Base-by-base conservation (phyloP, 1,140 invertebrate species). In the Sitophilus oryzae region DNA sequence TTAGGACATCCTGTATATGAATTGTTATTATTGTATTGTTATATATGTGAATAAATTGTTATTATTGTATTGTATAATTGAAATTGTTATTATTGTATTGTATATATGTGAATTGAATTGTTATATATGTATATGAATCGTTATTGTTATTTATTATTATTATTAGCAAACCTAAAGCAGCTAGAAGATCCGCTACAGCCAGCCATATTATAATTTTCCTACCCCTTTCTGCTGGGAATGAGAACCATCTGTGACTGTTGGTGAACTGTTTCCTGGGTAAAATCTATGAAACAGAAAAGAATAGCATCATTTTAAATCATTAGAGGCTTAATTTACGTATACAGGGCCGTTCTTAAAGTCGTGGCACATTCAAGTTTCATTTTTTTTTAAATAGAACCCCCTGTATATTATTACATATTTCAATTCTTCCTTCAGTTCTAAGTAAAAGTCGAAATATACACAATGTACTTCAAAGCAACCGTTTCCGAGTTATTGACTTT, bases 171-270 rank as follows among this genome's bases (percentile, higher is more conserved):
- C 86, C 86, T 67, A 85, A 68, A 10, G 86, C 83, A 47, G 86
- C 88, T 30, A 88, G 68, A 15, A 89, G 74, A 76, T 89, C 87
- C 22, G 86, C 83, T 44, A 86, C 71, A 11, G 88, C 86, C 18
- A 90, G 72, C 84, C 86, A 89, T 38, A 85, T 74, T 46, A 89
- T 86, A 38, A 89, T 88, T 54, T 78, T 74, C 44, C 83, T 73
- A 36, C 85, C 84, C 62, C 85, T 74, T 5, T 73, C 73, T 19
- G 78, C 76, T 2, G 81, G 78, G 53, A 77, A 75, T 9, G 72
- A 78, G 43, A 80, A 74, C 69, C 76, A 77, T 58, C 78, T 73
- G 48, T 73, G 60, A 41, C 62, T 62, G 49, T 62, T 66, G 11
- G 61, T 48, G 56, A 59, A 61, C 45, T 70, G 58, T 54, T 66